phyloP scores from a whole-genome alignment of 2,113 vertebrate species.

The Charina bottae region DNA sequence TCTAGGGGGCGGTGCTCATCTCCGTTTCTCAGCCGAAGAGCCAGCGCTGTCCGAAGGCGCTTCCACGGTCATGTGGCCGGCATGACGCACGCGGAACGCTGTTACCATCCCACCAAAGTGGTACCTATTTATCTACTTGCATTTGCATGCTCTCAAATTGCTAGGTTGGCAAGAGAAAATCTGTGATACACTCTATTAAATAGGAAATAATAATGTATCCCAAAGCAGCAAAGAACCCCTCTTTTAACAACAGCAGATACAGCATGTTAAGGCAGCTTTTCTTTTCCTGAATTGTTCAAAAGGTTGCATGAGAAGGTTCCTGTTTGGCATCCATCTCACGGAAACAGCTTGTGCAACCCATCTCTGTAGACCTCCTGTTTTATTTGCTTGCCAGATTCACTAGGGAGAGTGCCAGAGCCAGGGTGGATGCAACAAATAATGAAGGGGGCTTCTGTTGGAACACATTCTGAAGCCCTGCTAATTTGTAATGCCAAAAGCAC shows the following conservation, averaged over 20 bases:
- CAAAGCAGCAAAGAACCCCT: background rate
- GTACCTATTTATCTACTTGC: no score
- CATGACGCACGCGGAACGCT: no score
- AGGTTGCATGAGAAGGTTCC: conserved; percentile 42
- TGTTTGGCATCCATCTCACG: conserved; percentile 39
- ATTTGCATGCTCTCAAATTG: no score
- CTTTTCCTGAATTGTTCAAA: conserved; percentile 25
- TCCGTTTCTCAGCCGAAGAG: no score
- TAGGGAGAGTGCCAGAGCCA: conserved; percentile 51
- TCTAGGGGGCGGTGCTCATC: no score
- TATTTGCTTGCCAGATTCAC: conserved; percentile 52
- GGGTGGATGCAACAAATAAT: background rate
- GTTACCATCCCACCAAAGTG: no score
- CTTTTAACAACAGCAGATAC: conserved; percentile 27
- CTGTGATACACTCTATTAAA: conserved; percentile 35
- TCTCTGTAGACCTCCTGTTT: conserved; percentile 53
- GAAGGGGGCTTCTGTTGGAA: background rate
- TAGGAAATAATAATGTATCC: background rate
- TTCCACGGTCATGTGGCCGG: no score
- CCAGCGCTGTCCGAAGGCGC: no score
- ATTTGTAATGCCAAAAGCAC: background rate
- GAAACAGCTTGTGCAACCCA: conserved; percentile 43
- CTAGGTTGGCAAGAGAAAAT: no score
- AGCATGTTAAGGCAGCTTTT: background rate
- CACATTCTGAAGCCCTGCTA: background rate